Evolutionary conservation across 1,140 invertebrate genomes (phyloP).

Genomic region (Physella acuta): DNA sequence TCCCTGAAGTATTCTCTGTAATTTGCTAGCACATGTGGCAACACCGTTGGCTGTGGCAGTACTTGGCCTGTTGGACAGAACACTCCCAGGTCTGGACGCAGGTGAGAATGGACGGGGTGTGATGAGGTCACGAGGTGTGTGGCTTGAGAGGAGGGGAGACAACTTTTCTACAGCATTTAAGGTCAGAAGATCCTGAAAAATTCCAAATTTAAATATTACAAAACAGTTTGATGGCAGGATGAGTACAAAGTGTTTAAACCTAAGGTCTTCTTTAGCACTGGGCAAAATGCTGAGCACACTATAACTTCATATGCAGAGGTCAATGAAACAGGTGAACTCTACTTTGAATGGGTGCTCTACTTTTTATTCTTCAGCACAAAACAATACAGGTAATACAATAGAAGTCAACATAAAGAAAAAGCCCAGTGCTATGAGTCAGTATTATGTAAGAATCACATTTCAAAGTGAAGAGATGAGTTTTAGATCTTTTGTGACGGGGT

Average conservation of each 20-base stretch:
- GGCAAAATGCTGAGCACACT: too few relatives aligned
- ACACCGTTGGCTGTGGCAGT: conserved; percentile 10
- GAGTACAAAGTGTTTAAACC: background rate
- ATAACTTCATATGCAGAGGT: too few relatives aligned
- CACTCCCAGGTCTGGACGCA: conserved; percentile 22
- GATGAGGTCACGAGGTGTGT: conserved; percentile 26
- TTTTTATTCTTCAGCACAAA: too few relatives aligned
- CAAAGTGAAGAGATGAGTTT: too few relatives aligned
- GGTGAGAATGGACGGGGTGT: conserved; percentile 25
- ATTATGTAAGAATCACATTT: too few relatives aligned
- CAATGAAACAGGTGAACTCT: too few relatives aligned
- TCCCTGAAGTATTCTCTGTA: conserved; percentile 6
- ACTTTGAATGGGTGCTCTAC: too few relatives aligned
- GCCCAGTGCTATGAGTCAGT: too few relatives aligned
- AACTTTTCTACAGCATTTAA: conserved; percentile 42
- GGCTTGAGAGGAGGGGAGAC: conserved; percentile 26
- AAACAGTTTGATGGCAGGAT: background rate
- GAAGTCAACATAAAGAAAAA: too few relatives aligned
- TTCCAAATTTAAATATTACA: background rate
- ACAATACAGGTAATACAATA: too few relatives aligned
- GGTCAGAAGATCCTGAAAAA: conserved; percentile 38
- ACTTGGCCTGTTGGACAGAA: conserved; percentile 1
- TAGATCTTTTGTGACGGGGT: too few relatives aligned
- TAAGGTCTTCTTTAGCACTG: background rate
- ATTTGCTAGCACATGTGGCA: conserved; percentile 16